Evolutionary conservation across 2,113 vertebrate species (phyloP).

Genomic region (Dipodomys spectabilis): DNA sequence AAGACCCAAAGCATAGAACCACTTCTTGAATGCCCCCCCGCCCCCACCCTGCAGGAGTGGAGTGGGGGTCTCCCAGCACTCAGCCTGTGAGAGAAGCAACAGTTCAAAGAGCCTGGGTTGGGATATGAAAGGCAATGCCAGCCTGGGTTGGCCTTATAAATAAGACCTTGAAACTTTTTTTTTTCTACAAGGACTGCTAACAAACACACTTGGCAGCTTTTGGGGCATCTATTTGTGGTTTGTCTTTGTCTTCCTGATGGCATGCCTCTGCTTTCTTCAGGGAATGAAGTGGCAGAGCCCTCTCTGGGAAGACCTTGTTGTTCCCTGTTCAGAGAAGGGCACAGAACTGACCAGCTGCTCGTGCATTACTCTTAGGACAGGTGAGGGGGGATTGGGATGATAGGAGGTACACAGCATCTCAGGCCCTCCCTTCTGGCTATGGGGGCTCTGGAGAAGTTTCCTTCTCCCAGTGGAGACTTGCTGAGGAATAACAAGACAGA

Average conservation of each 20-base stretch:
- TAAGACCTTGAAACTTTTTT: slow-evolving; percentile 2
- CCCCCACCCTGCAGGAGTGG: too few relatives aligned
- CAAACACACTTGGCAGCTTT: not conserved
- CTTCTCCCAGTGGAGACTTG: not conserved
- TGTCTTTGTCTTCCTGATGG: not conserved
- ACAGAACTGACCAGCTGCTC: not conserved
- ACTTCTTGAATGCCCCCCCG: not conserved
- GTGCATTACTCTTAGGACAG: not conserved
- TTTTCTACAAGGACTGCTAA: not conserved
- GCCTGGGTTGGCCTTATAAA: not conserved
- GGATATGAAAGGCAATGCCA: not conserved
- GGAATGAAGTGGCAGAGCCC: not conserved
- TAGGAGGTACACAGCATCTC: not conserved
- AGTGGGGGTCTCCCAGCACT: not conserved
- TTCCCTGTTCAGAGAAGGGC: not conserved
- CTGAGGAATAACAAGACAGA: not conserved
- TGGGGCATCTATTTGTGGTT: not conserved
- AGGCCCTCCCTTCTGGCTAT: not conserved
- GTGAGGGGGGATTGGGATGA: not conserved
- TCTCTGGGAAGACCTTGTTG: not conserved
- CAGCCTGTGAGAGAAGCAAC: not conserved
- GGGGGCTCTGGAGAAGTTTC: not conserved
- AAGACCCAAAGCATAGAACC: not conserved
- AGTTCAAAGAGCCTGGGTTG: not conserved
- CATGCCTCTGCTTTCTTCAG: not conserved